These are phyloP conservation scores for Peromyscus nudipes DNA, from an alignment of 2,797 vertebrate genomes.

Conservation along the genomic window DNA sequence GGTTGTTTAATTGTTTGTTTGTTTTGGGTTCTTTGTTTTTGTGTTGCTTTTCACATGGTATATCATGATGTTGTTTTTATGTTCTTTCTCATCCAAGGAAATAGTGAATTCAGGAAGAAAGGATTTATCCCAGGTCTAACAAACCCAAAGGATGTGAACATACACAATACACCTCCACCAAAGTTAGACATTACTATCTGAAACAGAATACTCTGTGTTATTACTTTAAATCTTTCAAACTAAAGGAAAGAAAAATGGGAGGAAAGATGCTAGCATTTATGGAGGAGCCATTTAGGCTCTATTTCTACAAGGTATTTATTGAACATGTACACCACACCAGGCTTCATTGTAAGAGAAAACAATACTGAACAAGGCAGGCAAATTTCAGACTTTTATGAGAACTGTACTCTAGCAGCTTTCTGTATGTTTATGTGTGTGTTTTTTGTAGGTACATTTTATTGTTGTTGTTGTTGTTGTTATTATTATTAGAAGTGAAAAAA, in stretches of 20 bases:
- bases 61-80: neutral
- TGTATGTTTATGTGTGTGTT: neutral
- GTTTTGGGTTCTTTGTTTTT: neutral
- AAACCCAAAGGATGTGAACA: neutral
- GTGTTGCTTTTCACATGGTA: neutral
- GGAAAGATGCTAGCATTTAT: neutral
- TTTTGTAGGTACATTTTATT: neutral
- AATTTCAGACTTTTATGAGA: neutral
- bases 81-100: neutral
- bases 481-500: accelerated
- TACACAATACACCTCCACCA: neutral
- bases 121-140: neutral
- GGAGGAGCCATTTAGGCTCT: neutral
- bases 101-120: neutral
- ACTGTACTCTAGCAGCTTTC: neutral
- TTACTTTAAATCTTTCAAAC: conserved; percentile 37
- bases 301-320: conserved; percentile 17
- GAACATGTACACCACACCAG: neutral
- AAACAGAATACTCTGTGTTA: neutral
- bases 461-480: neutral
- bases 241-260: neutral
- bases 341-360: neutral
- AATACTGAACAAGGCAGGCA: neutral
- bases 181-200: neutral
- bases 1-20: neutral